These are phyloP conservation scores for Tangara arthus DNA, from an alignment of 2,797 vertebrate genomes.

Conservation along the genomic window DNA sequence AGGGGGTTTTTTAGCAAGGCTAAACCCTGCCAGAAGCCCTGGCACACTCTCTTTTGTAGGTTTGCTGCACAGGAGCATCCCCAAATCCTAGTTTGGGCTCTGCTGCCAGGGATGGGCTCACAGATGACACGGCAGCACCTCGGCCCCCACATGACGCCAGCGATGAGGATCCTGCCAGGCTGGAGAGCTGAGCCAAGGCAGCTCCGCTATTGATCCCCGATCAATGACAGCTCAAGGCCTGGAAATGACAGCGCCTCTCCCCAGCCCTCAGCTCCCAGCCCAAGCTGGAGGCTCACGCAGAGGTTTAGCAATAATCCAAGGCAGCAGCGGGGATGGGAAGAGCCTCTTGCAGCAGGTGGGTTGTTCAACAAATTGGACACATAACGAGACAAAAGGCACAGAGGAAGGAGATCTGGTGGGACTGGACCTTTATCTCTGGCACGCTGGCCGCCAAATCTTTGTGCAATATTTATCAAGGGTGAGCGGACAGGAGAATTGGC, in stretches of 20 bases:
- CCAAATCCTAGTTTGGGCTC: not conserved
- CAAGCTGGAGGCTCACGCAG: not conserved
- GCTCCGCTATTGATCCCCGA: not conserved
- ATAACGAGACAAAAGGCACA: not conserved
- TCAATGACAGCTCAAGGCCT: constrained; percentile 53
- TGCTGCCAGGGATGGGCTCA: rapidly evolving
- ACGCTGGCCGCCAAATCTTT: constrained; percentile 31
- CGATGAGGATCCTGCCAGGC: not conserved
- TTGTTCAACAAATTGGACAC: constrained; percentile 4
- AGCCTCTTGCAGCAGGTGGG: not conserved
- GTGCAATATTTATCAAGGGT: constrained; percentile 34
- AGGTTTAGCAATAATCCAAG: not conserved
- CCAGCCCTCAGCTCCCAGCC: not conserved
- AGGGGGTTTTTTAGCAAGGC: not conserved
- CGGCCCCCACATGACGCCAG: not conserved
- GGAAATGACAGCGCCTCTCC: not conserved
- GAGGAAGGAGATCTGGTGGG: constrained; percentile 14
- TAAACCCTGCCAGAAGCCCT: not conserved
- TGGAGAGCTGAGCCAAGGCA: not conserved
- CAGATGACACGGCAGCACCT: not conserved
- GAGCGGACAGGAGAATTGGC: constrained; percentile 42
- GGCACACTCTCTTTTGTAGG: too few species aligned
- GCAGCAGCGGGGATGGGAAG: not conserved
- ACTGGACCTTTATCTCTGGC: constrained; percentile 25
- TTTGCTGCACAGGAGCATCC: not conserved